Evolutionary conservation across 2,113 vertebrate species (phyloP).

Genomic region (Scortum barcoo): DNA sequence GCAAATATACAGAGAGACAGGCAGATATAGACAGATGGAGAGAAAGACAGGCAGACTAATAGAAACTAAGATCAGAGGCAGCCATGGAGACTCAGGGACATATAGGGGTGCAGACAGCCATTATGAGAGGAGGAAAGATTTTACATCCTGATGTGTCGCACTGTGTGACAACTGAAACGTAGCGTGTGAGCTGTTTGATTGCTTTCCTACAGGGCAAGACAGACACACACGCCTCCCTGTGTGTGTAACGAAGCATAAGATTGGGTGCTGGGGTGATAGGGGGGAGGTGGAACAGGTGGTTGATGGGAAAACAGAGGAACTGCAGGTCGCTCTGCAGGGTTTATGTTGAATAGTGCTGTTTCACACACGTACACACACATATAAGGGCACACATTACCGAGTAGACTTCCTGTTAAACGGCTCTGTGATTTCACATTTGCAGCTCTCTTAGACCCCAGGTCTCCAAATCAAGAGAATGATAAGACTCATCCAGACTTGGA

Average conservation of each 20-base stretch:
- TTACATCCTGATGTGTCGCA: constrained; percentile 35
- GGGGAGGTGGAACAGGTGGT: constrained; percentile 64
- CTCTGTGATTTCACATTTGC: constrained; percentile 44
- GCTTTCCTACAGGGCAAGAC: constrained; percentile 32
- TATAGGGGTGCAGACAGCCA: background rate
- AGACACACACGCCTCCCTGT: background rate
- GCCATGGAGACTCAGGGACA: background rate
- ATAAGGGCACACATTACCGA: background rate
- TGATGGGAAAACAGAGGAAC: constrained; percentile 61
- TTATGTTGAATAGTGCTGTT: background rate
- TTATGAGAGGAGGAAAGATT: constrained; percentile 40
- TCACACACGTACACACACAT: constrained; percentile 7
- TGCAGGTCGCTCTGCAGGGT: constrained; percentile 21
- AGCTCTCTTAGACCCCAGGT: constrained; percentile 10
- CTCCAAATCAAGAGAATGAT: constrained; percentile 37
- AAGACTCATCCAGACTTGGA: constrained; percentile 16
- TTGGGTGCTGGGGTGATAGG: constrained; percentile 51
- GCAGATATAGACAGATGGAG: background rate
- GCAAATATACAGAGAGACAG: background rate
- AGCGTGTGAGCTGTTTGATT: constrained; percentile 15
- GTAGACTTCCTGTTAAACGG: constrained; percentile 29
- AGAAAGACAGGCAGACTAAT: background rate
- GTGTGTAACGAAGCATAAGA: constrained; percentile 61
- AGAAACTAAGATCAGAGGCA: background rate
- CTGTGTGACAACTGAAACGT: constrained; percentile 52